A percentile compares a stretch with the other conserved stretches of the same genome.
Conservation (phyloP, 2,797 vertebrate genomes). For the Neopelma chrysocephalum region DNA sequence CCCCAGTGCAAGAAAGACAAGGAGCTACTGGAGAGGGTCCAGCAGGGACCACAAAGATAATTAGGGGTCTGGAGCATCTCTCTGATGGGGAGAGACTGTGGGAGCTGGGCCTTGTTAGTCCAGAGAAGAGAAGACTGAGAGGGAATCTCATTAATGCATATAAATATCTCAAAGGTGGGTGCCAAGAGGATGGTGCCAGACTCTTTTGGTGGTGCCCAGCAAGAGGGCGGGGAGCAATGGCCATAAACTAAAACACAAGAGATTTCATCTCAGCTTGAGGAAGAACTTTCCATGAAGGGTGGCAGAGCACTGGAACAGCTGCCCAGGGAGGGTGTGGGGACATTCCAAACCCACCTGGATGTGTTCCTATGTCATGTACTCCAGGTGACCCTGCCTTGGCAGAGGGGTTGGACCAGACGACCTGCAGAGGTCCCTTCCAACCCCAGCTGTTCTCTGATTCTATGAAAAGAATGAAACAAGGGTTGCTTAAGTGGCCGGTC, state of each 20-base stretch:
- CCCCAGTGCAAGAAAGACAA: background rate
- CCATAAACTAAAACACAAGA: background rate
- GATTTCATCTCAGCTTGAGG: accelerated
- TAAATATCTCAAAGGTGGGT: background rate
- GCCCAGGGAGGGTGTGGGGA: background rate
- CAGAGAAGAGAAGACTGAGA: background rate
- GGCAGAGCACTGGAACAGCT: background rate
- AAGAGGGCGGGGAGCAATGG: background rate
- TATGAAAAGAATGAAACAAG: background rate
- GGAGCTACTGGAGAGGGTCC: background rate
- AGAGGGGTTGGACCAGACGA: background rate
- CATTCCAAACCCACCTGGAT: background rate
- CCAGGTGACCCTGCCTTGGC: background rate
- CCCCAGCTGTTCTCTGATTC: background rate
- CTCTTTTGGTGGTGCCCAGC: background rate
- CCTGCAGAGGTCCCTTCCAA: background rate
- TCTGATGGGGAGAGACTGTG: background rate
- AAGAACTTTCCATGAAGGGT: background rate
- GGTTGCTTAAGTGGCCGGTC: background rate
- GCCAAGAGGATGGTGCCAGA: background rate
- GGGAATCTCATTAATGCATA: background rate
- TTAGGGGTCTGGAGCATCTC: background rate
- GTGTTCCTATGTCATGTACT: background rate
- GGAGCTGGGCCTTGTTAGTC: background rate
- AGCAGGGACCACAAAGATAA: background rate